Evolutionary conservation across 2,888 invertebrate genomes (phyloP).

Genomic region (Nomada goodeniana): DNA sequence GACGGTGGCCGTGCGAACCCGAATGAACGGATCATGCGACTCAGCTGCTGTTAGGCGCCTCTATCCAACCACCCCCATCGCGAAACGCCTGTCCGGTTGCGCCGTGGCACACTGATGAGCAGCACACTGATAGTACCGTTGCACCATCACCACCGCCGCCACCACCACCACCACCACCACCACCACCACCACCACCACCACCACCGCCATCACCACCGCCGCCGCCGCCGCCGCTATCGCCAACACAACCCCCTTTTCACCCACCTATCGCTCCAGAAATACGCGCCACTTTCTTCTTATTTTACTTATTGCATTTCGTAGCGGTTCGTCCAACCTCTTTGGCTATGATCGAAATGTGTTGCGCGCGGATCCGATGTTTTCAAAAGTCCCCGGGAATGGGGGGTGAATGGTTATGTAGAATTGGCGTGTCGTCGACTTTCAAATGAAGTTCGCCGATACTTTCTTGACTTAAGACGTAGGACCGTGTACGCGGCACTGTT

Average conservation of each 20-base stretch:
- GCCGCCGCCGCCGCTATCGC: no score
- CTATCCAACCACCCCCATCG: constrained; percentile 52
- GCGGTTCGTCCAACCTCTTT: not conserved
- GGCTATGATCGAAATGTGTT: not conserved
- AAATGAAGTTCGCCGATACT: not conserved
- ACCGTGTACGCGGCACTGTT: no score
- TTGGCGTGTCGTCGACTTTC: not conserved
- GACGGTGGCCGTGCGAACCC: constrained; percentile 67
- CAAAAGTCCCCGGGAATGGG: not conserved
- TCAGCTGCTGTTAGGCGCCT: constrained; percentile 62
- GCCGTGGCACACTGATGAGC: constrained; percentile 58
- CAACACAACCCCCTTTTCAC: not conserved
- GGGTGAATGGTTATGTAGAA: not conserved
- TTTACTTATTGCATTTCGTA: constrained; percentile 20
- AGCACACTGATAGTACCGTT: constrained; percentile 38
- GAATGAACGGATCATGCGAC: constrained; percentile 67
- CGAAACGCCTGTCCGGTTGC: constrained; percentile 59
- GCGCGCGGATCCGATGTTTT: not conserved
- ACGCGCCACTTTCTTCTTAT: constrained; percentile 3
- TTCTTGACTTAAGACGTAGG: not conserved
- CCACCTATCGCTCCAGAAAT: constrained; percentile 7
- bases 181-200: constrained; percentile 1
- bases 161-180: constrained; percentile 1
- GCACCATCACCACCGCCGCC: constrained; percentile 3
- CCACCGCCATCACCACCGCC: not conserved